Evolutionary conservation across 2,797 vertebrate genomes (phyloP).

Genomic region (Bufotes viridis): DNA sequence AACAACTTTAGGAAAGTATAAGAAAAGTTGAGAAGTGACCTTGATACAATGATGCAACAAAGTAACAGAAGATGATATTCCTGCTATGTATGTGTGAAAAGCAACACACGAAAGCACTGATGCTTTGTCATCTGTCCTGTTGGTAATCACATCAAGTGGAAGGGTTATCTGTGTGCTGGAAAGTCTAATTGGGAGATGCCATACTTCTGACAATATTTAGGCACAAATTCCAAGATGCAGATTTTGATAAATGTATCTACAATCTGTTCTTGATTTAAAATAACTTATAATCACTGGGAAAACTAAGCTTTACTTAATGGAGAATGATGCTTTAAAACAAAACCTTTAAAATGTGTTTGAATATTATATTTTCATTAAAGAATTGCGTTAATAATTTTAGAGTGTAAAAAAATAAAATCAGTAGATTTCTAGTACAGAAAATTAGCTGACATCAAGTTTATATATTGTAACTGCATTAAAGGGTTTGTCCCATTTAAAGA

Average conservation of each 20-base stretch:
- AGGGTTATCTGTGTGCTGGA: constrained; percentile 11
- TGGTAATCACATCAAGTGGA: constrained; percentile 20
- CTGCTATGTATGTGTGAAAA: background rate
- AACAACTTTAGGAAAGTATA: background rate
- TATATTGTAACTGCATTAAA: too few relatives aligned
- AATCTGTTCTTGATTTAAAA: background rate
- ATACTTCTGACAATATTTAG: constrained; percentile 37
- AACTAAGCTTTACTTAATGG: background rate
- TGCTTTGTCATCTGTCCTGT: constrained; percentile 29
- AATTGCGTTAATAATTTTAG: too few relatives aligned
- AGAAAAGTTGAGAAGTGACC: background rate
- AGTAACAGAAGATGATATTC: background rate
- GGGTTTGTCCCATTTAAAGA: too few relatives aligned
- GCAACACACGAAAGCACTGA: constrained; percentile 33
- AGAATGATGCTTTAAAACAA: background rate
- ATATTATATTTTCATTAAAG: too few relatives aligned
- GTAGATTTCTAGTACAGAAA: too few relatives aligned
- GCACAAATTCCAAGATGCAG: background rate
- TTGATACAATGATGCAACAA: constrained; percentile 16
- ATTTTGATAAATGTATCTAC: constrained; percentile 33
- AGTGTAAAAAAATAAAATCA: too few relatives aligned
- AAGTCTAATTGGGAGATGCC: constrained; percentile 26
- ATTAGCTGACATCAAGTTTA: too few relatives aligned
- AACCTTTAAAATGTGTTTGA: background rate
- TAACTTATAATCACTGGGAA: background rate